Conservation (phyloP, 2,113 vertebrate genomes). For the Lepisosteus osseus region DNA sequence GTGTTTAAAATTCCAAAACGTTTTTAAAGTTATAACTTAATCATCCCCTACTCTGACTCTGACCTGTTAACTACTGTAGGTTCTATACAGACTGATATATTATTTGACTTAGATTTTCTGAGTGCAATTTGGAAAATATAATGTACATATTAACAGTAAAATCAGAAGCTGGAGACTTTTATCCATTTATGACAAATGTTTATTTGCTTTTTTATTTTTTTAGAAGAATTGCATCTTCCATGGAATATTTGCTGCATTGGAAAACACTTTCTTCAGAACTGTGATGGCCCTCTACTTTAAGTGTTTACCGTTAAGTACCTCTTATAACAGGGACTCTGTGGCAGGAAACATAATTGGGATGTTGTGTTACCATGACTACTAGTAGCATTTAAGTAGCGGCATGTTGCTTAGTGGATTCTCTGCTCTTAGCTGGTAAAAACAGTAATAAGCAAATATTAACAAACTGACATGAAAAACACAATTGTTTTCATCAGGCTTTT, state of each 20-base stretch:
- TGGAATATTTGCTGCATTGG: background rate
- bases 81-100: too few species aligned
- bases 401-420: slow-evolving; percentile 55
- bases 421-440: slow-evolving; percentile 60
- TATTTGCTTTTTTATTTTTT: background rate
- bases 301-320: slow-evolving; percentile 49
- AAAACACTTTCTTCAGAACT: slow-evolving; percentile 38
- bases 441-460: slow-evolving; percentile 36
- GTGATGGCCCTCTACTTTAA: slow-evolving; percentile 36
- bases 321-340: slow-evolving; percentile 49
- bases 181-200: too few species aligned
- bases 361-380: slow-evolving; percentile 76
- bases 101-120: too few species aligned
- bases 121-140: too few species aligned
- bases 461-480: background rate
- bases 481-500: too few species aligned
- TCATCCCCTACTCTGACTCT: too few species aligned
- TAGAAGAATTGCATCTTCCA: background rate
- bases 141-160: too few species aligned
- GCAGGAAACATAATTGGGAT: slow-evolving; percentile 60
- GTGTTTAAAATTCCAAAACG: too few species aligned
- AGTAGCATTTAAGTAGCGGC: slow-evolving; percentile 65
- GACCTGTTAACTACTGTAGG: too few species aligned
- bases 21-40: too few species aligned
- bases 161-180: too few species aligned